Evolutionary conservation across 2,888 invertebrate species (phyloP).

Genomic region (Osmoderma eremita): DNA sequence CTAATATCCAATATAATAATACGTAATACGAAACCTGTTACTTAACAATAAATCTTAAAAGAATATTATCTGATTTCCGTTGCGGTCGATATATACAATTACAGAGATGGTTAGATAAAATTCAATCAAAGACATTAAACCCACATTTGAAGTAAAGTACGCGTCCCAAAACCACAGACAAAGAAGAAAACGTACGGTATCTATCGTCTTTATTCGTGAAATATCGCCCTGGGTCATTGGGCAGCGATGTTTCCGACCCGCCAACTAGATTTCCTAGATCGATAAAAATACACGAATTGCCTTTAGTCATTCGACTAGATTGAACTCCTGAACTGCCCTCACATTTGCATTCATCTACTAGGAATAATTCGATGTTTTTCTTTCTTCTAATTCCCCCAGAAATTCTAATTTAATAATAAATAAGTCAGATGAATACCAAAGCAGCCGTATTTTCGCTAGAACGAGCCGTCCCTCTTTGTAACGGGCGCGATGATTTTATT

Average conservation of each 20-base stretch:
- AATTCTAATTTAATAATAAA: conserved; percentile 25
- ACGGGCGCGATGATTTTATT: conserved; percentile 44
- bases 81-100: conserved; percentile 37
- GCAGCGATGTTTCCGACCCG: conserved; percentile 13
- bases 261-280: conserved; percentile 45
- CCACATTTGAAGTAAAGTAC: conserved; percentile 35
- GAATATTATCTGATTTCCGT: conserved; percentile 46
- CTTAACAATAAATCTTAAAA: conserved; percentile 51
- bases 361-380: conserved; percentile 6
- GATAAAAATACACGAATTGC: conserved; percentile 46
- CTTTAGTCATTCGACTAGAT: conserved; percentile 39
- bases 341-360: conserved; percentile 15
- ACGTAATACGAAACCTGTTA: conserved; percentile 52
- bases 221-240: conserved; percentile 20
- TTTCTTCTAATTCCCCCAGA: conserved; percentile 6
- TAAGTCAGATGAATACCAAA: conserved; percentile 7
- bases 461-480: conserved; percentile 7
- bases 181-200: conserved; percentile 9
- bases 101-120: conserved; percentile 34
- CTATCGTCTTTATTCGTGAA: conserved; percentile 6
- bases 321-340: conserved; percentile 44
- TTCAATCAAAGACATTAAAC: conserved; percentile 40
- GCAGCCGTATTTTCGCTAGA: conserved; percentile 13
- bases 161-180: conserved; percentile 6
- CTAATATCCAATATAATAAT: conserved; percentile 48